A percentile compares a stretch with the other conserved stretches of the same genome.
These are phyloP conservation scores for Simalia tracyae DNA, from an alignment of 2,797 vertebrate genomes.

Conservation along the genomic window DNA sequence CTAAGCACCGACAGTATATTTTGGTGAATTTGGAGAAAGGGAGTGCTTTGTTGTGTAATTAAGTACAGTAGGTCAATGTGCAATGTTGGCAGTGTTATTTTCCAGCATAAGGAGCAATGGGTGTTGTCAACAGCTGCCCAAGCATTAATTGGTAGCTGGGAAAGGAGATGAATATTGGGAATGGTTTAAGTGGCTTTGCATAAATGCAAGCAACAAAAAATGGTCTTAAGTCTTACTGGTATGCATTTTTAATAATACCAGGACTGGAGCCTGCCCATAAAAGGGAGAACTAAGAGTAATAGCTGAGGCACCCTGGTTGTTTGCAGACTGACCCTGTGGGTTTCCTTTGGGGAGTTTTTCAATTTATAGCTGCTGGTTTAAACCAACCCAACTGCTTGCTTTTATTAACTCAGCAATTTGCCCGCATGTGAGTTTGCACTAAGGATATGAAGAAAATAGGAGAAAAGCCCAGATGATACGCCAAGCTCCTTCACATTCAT, in stretches of 20 bases:
- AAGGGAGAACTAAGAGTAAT: slow-evolving; percentile 66
- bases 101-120: slow-evolving; percentile 57
- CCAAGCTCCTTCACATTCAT: background rate
- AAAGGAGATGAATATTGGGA: slow-evolving; percentile 69
- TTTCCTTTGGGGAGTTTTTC: slow-evolving; percentile 54
- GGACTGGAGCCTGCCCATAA: slow-evolving; percentile 67
- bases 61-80: slow-evolving; percentile 64
- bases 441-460: slow-evolving; percentile 38
- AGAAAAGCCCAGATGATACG: background rate
- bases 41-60: slow-evolving; percentile 66
- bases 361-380: slow-evolving; percentile 56
- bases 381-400: slow-evolving; percentile 39
- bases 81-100: slow-evolving; percentile 62
- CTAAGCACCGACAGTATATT: slow-evolving; percentile 65
- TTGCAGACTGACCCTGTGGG: slow-evolving; percentile 57
- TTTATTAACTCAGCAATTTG: slow-evolving; percentile 38
- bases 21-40: slow-evolving; percentile 63
- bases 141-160: slow-evolving; percentile 66
- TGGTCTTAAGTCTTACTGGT: slow-evolving; percentile 69
- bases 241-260: slow-evolving; percentile 76
- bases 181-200: slow-evolving; percentile 70
- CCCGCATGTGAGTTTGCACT: slow-evolving; percentile 49
- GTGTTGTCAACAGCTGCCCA: slow-evolving; percentile 35
- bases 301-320: slow-evolving; percentile 56
- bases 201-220: slow-evolving; percentile 71